Percentiles rank a stretch among this genome's conserved stretches.
Conservation (phyloP, 2,888 invertebrate genomes). For the Magallana nippona region DNA sequence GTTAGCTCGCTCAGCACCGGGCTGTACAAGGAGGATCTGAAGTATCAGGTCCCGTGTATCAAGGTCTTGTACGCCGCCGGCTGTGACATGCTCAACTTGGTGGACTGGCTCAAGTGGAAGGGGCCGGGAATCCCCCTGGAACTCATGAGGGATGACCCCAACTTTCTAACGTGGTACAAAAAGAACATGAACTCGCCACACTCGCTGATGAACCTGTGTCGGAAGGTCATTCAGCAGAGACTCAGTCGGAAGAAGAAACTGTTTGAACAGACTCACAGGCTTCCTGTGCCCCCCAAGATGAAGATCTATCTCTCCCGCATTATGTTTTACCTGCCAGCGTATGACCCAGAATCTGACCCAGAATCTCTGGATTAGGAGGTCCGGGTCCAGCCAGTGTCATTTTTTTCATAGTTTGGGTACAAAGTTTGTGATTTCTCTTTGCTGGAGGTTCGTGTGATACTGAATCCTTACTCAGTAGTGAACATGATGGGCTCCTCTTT, state of each 20-base stretch:
- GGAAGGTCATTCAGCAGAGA: conserved; percentile 77
- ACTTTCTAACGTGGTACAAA: conserved; percentile 76
- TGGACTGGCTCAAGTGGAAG: conserved; percentile 79
- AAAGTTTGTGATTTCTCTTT: no score
- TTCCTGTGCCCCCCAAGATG: conserved; percentile 77
- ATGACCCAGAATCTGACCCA: conserved; percentile 31
- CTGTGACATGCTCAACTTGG: conserved; percentile 80
- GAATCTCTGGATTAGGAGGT: conserved; percentile 21
- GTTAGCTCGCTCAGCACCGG: conserved; percentile 78
- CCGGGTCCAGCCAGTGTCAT: neutral
- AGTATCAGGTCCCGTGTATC: conserved; percentile 77
- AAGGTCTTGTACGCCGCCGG: conserved; percentile 76
- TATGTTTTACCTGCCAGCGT: conserved; percentile 73
- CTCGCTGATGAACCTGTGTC: conserved; percentile 78
- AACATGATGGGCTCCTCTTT: no score
- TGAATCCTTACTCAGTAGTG: no score
- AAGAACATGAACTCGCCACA: conserved; percentile 73
- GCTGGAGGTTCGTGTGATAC: no score
- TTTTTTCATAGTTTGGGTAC: no score
- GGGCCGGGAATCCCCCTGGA: conserved; percentile 77
- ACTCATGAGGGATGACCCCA: conserved; percentile 71
- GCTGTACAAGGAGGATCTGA: conserved; percentile 78
- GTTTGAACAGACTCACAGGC: conserved; percentile 69
- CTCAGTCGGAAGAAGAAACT: conserved; percentile 69
- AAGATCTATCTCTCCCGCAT: conserved; percentile 75